Conservation (phyloP, 2,797 vertebrate species). For the Rhinophrynus dorsalis region DNA sequence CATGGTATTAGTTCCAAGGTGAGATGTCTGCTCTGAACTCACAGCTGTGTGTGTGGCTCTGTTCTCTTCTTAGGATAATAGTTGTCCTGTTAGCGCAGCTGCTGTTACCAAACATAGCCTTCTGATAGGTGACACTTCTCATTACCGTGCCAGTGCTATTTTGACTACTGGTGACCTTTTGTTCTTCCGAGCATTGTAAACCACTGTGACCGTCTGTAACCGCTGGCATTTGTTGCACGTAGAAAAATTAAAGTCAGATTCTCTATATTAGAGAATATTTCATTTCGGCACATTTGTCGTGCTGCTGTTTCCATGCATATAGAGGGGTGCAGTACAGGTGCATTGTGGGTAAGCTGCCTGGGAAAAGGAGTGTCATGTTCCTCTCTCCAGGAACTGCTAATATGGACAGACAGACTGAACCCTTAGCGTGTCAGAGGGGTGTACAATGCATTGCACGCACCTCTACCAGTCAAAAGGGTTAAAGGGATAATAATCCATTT, state of each 20-base stretch:
- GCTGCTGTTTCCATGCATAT: slow-evolving; percentile 7
- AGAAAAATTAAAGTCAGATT: slow-evolving; percentile 14
- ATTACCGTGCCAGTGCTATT: neutral
- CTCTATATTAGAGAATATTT: slow-evolving; percentile 70
- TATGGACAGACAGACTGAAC: too few relatives aligned
- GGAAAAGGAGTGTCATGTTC: neutral
- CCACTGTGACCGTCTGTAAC: slow-evolving; percentile 64
- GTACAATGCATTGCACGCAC: too few relatives aligned
- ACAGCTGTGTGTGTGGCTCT: neutral
- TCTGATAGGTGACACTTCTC: slow-evolving; percentile 25
- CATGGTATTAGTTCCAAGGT: neutral
- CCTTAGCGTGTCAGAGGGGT: too few relatives aligned
- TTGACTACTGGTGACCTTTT: slow-evolving; percentile 4
- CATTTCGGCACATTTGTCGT: slow-evolving; percentile 62
- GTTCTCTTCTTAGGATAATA: neutral
- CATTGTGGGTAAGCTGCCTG: neutral
- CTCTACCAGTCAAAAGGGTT: too few relatives aligned
- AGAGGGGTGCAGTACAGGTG: neutral
- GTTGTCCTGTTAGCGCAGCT: slow-evolving; percentile 33
- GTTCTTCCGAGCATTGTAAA: slow-evolving; percentile 54
- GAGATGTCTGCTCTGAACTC: neutral
- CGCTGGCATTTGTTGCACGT: slow-evolving; percentile 40
- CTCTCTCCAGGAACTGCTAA: too few relatives aligned
- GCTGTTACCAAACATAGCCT: slow-evolving; percentile 37
- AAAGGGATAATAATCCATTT: too few relatives aligned